Base-by-base conservation (phyloP, 2,113 vertebrate genomes). In the Triplophysa dalaica region DNA sequence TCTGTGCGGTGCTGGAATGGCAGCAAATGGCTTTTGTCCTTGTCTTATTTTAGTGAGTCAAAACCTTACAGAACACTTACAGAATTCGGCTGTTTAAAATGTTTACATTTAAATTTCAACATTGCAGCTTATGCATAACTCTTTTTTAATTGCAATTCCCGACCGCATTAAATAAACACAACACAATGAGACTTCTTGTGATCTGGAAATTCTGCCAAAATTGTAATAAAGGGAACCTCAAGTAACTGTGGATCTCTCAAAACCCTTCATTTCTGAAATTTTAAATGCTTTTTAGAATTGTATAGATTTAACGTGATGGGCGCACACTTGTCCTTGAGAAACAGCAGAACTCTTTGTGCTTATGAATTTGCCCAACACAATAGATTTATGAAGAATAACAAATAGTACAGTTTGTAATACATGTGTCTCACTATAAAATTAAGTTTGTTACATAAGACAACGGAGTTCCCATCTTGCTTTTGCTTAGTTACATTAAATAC, bases 21-120 rank as follows among this genome's bases (percentile, higher is more conserved):
- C 81, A 75, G 76, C 87, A 92, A 92, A 93, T 91, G 83, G 84
- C 85, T 62, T 1, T 79, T 90, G 91, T 80, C 93, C 91, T 93
- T 92, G 91, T 91, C 91, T 88, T 70, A 81, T 81, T 33, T 84
- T 68, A 48, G 65, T 19, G 52, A 65, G 82, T 82, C 88, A 91
- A 90, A 91, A 90, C 85, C 33, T 38, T 8, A 38, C 33, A 38
- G 90, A 80, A 81, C 9, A 12, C 11, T 21, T 14, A 33, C 29
- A 21, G 72, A 67, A 52, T 77, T 14, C 43, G 61, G 85, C 58
- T 62, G 33, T 26, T 81, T 54, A 73, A 73, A 73, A 68, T 72
- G 21, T 45, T 56, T 64, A 56, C 56, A 77, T 56, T 58, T 62
- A 22, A 33, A 38, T 60, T 21, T 2, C 19, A n/a, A n/a, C 22